A percentile compares a stretch with the other conserved stretches of the same genome.
Evolutionary conservation across 64 coral and sea anemone species (phyloP).

Genomic region (Actinia tenebrosa): DNA sequence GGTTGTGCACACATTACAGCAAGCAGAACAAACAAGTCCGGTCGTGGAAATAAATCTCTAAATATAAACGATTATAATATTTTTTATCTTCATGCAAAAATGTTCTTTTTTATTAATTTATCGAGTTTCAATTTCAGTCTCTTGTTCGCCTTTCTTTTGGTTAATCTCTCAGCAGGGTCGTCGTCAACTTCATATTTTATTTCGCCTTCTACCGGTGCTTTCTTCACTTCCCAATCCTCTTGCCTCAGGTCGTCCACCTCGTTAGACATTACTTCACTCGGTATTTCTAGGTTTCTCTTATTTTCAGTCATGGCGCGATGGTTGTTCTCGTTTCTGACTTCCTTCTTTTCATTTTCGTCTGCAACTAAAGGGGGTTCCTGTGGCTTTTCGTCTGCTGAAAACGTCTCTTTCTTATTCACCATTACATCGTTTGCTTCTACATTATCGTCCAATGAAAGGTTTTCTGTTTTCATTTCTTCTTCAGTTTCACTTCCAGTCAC

Average conservation of each 20-base stretch:
- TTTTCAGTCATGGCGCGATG: not conserved
- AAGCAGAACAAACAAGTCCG: not conserved
- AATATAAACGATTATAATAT: not conserved
- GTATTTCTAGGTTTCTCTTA: not conserved
- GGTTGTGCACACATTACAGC: not conserved
- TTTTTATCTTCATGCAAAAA: not conserved
- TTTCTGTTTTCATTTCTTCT: not conserved
- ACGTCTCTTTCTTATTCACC: not conserved
- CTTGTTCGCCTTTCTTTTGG: not conserved
- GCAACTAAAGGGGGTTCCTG: not conserved
- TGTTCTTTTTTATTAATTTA: not conserved
- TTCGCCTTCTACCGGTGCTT: not conserved
- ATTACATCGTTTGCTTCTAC: not conserved
- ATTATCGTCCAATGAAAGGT: not conserved
- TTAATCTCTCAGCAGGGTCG: not conserved
- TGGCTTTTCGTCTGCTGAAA: not conserved
- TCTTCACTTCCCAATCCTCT: not conserved
- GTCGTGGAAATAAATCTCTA: not conserved
- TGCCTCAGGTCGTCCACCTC: not conserved
- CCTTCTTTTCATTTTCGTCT: not conserved
- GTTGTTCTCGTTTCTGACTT: too few relatives aligned
- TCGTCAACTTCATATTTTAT: constrained; percentile 15
- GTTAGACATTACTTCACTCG: not conserved
- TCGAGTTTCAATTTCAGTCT: not conserved
- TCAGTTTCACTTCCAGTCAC: not conserved